phyloP scores from a whole-genome alignment of 2,113 vertebrate genomes.

The Jaculus jaculus region DNA sequence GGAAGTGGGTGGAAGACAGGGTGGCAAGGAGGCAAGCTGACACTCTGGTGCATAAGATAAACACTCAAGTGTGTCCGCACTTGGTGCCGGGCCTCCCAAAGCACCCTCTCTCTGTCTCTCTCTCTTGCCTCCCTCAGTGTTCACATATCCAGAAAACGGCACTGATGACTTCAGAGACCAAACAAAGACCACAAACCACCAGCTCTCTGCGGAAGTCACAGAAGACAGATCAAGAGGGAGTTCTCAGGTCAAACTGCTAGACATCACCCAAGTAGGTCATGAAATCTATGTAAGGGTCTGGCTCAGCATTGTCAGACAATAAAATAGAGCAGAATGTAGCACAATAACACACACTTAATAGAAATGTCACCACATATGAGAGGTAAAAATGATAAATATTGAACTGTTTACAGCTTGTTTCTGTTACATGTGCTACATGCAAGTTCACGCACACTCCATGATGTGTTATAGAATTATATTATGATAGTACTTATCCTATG shows the following conservation, averaged over 20 bases:
- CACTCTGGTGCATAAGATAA: background rate
- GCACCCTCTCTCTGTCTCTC: constrained; percentile 73
- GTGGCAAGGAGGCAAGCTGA: background rate
- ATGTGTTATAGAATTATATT: background rate
- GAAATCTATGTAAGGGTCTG: background rate
- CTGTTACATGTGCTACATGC: background rate
- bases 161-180: constrained; percentile 89
- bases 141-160: constrained; percentile 93
- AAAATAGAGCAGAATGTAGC: background rate
- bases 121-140: constrained; percentile 88
- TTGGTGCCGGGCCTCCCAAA: background rate
- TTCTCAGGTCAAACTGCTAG: background rate
- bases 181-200: constrained; percentile 83
- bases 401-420: background rate
- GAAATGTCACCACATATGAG: background rate
- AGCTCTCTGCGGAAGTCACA: constrained; percentile 79
- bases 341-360: background rate
- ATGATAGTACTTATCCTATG: background rate
- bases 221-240: background rate
- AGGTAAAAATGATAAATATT: background rate
- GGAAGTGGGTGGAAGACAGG: background rate
- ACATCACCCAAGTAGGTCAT: background rate
- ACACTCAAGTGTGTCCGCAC: background rate
- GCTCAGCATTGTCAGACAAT: background rate
- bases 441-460: background rate